Base-by-base conservation (phyloP, 1,140 invertebrate species). In the Radopholus similis region DNA sequence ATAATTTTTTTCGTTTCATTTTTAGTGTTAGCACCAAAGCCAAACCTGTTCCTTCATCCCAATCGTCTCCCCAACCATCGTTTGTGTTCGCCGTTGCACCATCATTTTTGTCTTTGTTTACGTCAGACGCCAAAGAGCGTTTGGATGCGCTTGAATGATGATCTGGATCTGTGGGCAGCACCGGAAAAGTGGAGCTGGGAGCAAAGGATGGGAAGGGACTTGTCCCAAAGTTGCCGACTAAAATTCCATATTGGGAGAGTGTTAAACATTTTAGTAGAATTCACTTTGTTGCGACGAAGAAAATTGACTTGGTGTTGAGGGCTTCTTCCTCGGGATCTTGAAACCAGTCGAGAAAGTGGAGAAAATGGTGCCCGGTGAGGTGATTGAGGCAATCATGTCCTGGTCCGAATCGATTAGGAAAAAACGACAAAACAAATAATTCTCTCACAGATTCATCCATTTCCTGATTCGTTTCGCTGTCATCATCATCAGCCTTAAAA, bases 241-340 rank as follows among this genome's bases (percentile, higher is more conserved):
- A 5, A 6, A 54, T 54, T 23, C 30, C 30, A 15, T 21, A n/a
- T 47, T 47, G 26, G 18, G 5, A 23, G 35, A 23, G 18, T 18
- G 34, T 30, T 54, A 5, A n/a, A 21, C 30, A 5, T 15, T 3
- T n/a, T 30, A 53, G 34, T 32, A 21, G n/a, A 15, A 28, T 54
- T 54, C 26, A 47, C 5, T 54, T n/a, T 18, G 30, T 32, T 32
- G 35, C 4, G 15, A 4, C 15, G 40, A 18, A 4, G 18, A 15
- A 3, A 26, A 21, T 5, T 62, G 37, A 9, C 13, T 47, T 1
- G 18, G n/a, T 54, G 49, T 53, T 6, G 37, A 21, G 13, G 40
- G 18, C 23, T 62, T 62, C 59, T 62, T 62, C 18, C 47, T 62
- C 18, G 59, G 59, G 18, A 62, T 62, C 32, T 28, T 35, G 47